Evolutionary conservation across 2,797 vertebrate species (phyloP), one percentile per base, ranked within the genome.

Genomic region (Phoeniculus purpureus): DNA sequence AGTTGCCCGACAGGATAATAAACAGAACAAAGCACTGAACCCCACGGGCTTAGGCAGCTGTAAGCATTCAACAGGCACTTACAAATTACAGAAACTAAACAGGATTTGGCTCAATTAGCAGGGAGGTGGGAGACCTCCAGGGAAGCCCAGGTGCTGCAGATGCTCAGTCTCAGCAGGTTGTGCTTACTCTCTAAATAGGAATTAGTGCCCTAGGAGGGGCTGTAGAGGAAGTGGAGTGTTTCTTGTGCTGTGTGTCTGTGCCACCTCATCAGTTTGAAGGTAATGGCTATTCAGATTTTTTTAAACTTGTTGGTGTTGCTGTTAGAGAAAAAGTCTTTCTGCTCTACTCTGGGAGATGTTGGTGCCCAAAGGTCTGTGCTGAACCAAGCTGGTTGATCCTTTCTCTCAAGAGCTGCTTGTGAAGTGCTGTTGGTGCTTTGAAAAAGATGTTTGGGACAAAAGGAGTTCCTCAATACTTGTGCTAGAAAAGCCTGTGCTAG

Each of bases 91-190:
- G 65, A 55, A 68, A 29, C 90, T 80, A 81, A 3, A 37, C 43
- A 26, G 79, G 79, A n/a, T 72, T 81, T 94, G 94, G 90, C 92
- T 93, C 86, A 67, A 14, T 32, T 73, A 73, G 65, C 81, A 26
- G 52, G 9, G 78, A 84, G 92, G 79, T 51, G n/a, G 78, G 81
- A 94, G 84, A 72, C 62, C 90, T 92, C 76, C 11, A 48, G 81
- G 92, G 81, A 85, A 68, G 29, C 59, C 51, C 84, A 89, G 86
- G 81, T 72, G 92, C 90, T 89, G 90, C 90, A 94, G 71, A 85
- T 92, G 90, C 92, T 82, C 59, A 26, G 34, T 67, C 70, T 13
- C 78, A 67, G 81, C 85, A 64, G 86, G 80, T 26, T 15, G 40
- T 51, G 58, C 75, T 92, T 40, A 1, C 22, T 61, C 17, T 1